Percentiles rank a stretch among this genome's conserved stretches.
These are phyloP conservation scores for Mormyrops attenuatus DNA, from an alignment of 2,797 vertebrate genomes.

Conservation along the genomic window DNA sequence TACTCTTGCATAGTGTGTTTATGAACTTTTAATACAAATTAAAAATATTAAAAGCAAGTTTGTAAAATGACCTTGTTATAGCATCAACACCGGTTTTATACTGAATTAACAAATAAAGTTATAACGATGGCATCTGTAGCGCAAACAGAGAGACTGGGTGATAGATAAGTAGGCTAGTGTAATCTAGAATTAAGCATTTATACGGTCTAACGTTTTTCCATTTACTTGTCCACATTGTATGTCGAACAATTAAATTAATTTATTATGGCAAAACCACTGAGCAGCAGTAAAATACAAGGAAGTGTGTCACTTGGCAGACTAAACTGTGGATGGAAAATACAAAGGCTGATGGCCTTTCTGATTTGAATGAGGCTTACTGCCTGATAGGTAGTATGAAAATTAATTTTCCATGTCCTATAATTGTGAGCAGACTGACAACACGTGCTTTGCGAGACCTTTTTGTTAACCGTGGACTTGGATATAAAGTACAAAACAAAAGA, in stretches of 20 bases:
- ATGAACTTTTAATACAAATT: background rate
- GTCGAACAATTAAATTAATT: background rate
- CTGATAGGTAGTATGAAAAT: conserved; percentile 51
- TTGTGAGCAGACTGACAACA: conserved; percentile 18
- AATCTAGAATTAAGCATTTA: background rate
- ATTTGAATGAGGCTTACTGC: conserved; percentile 48
- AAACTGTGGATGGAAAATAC: conserved; percentile 48
- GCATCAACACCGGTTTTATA: background rate
- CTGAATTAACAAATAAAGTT: background rate
- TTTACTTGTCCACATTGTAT: background rate
- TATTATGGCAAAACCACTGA: conserved; percentile 3
- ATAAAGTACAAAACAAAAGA: background rate
- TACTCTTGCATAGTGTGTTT: background rate
- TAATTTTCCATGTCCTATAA: conserved; percentile 44
- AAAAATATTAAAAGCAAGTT: background rate
- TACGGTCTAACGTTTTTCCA: background rate
- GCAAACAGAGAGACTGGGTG: background rate
- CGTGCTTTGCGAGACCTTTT: background rate
- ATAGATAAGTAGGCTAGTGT: background rate
- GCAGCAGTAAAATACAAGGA: conserved; percentile 22
- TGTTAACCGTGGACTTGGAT: background rate
- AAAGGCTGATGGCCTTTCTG: conserved; percentile 41
- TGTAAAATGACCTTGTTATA: background rate
- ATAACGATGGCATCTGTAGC: background rate
- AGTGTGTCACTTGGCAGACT: conserved; percentile 31